Percentiles rank a stretch among this genome's conserved stretches.
These are phyloP conservation scores for Pristionchus mayeri DNA, from an alignment of 2,888 invertebrate genomes.

Conservation along the genomic window DNA sequence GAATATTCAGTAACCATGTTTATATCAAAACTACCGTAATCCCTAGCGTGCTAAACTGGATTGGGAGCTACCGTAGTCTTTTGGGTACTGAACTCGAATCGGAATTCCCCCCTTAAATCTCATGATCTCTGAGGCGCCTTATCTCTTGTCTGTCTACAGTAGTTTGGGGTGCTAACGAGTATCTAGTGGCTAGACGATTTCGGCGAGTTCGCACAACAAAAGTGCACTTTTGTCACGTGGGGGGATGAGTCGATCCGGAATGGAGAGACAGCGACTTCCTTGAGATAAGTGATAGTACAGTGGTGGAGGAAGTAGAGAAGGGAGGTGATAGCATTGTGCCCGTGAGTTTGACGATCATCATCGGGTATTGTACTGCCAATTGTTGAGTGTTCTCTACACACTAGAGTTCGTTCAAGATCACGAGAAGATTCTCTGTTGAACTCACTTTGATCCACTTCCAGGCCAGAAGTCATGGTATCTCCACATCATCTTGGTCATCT, in stretches of 20 bases:
- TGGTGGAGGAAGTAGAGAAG: not conserved
- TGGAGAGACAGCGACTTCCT: not conserved
- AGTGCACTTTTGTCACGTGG: constrained; percentile 7
- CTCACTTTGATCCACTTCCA: not conserved
- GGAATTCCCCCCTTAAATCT: not conserved
- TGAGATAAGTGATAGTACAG: not conserved
- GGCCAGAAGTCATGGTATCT: constrained; percentile 36
- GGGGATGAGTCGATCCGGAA: constrained; percentile 9
- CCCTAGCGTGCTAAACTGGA: too few species aligned
- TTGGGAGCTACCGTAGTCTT: not conserved
- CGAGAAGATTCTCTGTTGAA: too few species aligned
- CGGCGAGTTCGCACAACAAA: not conserved
- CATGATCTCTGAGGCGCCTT: not conserved
- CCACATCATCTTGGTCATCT: constrained; percentile 51
- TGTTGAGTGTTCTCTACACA: too few species aligned
- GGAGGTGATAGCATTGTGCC: too few species aligned
- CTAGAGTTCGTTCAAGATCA: too few species aligned
- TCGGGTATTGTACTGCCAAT: too few species aligned
- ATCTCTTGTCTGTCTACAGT: not conserved
- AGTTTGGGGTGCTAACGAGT: not conserved
- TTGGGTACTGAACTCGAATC: not conserved
- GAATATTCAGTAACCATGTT: too few species aligned
- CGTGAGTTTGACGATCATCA: not conserved
- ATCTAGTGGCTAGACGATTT: constrained; percentile 10
- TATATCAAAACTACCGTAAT: too few species aligned